These are phyloP conservation scores for Antrozous pallidus DNA, from an alignment of 2,797 vertebrate species.

Conservation along the genomic window DNA sequence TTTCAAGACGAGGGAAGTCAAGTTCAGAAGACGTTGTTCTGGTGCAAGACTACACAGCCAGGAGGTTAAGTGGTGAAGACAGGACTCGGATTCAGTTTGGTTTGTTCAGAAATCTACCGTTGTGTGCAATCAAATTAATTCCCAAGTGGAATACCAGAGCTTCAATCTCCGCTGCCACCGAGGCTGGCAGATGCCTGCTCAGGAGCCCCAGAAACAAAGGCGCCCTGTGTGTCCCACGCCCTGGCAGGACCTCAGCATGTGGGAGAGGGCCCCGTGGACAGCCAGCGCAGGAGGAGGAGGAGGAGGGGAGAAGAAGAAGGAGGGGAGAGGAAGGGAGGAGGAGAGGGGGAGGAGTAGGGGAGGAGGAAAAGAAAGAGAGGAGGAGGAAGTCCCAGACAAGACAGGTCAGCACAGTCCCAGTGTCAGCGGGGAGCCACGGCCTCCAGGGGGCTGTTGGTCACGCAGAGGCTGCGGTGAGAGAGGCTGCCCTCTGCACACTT, in stretches of 20 bases:
- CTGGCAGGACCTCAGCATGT: background rate
- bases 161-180: background rate
- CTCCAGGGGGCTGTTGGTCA: background rate
- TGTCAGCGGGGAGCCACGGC: background rate
- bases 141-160: background rate
- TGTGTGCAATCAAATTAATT: slow-evolving; percentile 6
- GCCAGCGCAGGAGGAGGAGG: background rate
- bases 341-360: background rate
- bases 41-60: background rate
- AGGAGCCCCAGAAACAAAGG: background rate
- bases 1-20: background rate
- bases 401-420: background rate
- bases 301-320: background rate
- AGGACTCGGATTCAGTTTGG: background rate
- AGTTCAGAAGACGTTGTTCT: background rate
- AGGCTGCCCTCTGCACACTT: background rate
- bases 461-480: accelerated
- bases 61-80: background rate
- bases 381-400: background rate
- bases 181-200: background rate
- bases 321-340: no score
- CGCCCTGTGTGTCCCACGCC: background rate
- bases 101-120: background rate
- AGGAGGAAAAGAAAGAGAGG: background rate
- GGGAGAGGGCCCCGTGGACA: background rate